Percentiles rank a stretch among this genome's conserved stretches.
phyloP scores from a whole-genome alignment of 2,113 vertebrate species.

The Aviceda subcristata region DNA sequence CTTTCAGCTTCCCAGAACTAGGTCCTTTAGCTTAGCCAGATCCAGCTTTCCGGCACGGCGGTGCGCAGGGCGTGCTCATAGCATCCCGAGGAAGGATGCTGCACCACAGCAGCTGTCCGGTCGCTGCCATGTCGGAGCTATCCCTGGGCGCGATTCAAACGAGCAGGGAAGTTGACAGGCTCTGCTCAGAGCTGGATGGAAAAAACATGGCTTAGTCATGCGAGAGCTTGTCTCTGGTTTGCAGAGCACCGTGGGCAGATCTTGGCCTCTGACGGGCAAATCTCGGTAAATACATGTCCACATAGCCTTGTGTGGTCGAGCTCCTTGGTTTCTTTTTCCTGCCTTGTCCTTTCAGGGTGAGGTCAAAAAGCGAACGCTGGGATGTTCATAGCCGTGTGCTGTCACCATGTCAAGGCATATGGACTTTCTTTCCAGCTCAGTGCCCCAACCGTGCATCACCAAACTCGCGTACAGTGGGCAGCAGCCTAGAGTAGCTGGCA shows the following conservation, averaged over 20 bases:
- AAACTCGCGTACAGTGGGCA: neutral
- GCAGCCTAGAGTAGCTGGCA: neutral
- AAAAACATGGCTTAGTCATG: neutral
- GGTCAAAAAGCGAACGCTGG: neutral
- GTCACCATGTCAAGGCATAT: neutral
- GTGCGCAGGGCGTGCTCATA: fast-evolving
- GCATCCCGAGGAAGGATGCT: neutral
- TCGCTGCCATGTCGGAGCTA: neutral
- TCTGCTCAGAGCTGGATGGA: neutral
- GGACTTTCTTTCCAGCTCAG: neutral
- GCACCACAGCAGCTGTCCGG: neutral
- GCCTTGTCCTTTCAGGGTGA: neutral
- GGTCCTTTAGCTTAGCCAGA: neutral
- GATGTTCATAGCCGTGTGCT: neutral
- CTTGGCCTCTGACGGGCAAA: neutral
- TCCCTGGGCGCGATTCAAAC: neutral
- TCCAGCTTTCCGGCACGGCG: neutral
- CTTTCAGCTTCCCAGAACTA: neutral
- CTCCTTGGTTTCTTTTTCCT: neutral
- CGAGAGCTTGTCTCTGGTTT: neutral
- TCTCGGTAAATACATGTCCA: neutral
- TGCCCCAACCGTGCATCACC: neutral
- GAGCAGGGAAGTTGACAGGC: neutral
- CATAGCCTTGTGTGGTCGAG: neutral
- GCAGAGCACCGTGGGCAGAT: neutral